A percentile compares a stretch with the other conserved stretches of the same genome.
Conservation (phyloP, 2,113 vertebrate species). For the Ciconia maguari region DNA sequence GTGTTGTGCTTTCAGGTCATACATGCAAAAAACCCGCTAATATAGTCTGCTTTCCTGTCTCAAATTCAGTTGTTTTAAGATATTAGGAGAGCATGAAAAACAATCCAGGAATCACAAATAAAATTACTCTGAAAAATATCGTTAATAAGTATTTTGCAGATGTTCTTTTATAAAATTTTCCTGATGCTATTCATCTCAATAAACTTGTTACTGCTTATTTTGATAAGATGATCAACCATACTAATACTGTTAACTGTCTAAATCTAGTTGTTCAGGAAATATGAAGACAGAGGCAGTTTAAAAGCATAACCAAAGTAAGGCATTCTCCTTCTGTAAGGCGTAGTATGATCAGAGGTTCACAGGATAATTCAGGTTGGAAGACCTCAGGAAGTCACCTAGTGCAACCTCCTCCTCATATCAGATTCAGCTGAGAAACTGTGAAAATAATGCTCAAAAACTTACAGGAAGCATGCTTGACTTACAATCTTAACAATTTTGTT, state of each 20-base stretch:
- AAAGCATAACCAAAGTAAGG: not conserved
- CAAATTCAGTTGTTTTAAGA: not conserved
- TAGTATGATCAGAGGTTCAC: not conserved
- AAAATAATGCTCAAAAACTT: not conserved
- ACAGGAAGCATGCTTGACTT: not conserved
- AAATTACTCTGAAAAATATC: slow-evolving; percentile 58
- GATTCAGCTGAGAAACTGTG: not conserved
- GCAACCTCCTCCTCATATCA: not conserved
- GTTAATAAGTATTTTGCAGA: slow-evolving; percentile 56
- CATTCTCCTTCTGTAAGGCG: not conserved
- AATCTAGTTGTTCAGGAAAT: slow-evolving; percentile 14
- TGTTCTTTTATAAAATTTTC: slow-evolving; percentile 52
- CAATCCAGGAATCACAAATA: not conserved
- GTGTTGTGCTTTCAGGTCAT: not conserved
- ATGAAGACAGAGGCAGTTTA: not conserved
- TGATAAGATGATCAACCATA: slow-evolving; percentile 46
- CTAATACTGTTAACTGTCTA: slow-evolving; percentile 48
- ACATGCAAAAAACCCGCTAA: not conserved
- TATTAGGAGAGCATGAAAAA: slow-evolving; percentile 1
- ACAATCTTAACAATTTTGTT: not conserved
- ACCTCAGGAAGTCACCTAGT: not conserved
- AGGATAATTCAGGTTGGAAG: not conserved
- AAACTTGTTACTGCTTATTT: slow-evolving; percentile 39
- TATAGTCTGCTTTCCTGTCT: not conserved
- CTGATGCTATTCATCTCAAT: slow-evolving; percentile 32